Base-by-base conservation (phyloP, 2,888 invertebrate species). In the Cryptocephalus moraei region DNA sequence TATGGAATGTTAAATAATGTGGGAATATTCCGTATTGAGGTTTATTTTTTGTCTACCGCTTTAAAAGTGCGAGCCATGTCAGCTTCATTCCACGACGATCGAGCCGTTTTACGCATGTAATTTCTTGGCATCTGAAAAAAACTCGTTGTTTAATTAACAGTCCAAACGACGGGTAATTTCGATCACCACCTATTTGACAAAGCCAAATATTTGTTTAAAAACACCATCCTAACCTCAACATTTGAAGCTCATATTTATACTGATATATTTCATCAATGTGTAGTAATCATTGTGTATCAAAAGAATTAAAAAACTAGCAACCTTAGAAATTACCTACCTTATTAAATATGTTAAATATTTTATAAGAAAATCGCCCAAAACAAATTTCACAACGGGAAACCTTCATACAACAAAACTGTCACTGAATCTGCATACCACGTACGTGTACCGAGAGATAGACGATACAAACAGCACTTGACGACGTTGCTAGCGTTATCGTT, bases 1-100 rank as follows among this genome's bases (percentile, higher is more conserved):
- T 43, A 43, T 38, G 47, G 43, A 36, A 47, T 12, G n/a, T 31
- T 32, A 39, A 32, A 41, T 31, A 45, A 43, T 46, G 41, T 32
- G 41, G 6, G 36, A n/a, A 32, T 14, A 22, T 43, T 33, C 34
- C 8, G 10, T 39, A 43, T 43, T n/a, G 38, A 43, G 11, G n/a
- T 34, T 39, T n/a, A 40, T 11, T 39, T 43, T 12, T 47, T n/a
- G n/a, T n/a, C 34, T 34, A 34, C n/a, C 9, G 34, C 34, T 34
- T 9, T 34, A 9, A n/a, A 34, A 9, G 34, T n/a, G 34, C 34
- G n/a, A 34, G n/a, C n/a, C 9, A 34, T 9, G n/a, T 34, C n/a
- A 9, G 9, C 34, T 34, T 34, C n/a, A n/a, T 9, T 34, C 34
- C 34, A 34, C 9, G 34, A 9, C n/a, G 34, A 34, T 9, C 34